Base-by-base conservation (phyloP, 2,888 invertebrate genomes). In the Papilio elwesi region DNA sequence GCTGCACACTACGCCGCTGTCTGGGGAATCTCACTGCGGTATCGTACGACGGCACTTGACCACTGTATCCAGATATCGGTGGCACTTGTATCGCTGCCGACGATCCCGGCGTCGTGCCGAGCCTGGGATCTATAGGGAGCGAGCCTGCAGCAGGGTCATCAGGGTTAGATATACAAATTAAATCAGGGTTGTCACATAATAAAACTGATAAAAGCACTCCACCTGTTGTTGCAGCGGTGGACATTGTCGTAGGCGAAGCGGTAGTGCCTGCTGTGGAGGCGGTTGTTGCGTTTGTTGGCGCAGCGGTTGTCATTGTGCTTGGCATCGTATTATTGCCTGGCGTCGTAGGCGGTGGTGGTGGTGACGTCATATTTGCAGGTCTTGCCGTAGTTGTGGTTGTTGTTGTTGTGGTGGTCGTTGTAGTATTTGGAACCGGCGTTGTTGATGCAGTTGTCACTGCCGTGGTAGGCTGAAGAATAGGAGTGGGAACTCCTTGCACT, bases 131-230 rank as follows among this genome's bases (percentile, higher is more conserved):
- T 77, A 94, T 94, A 84, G 84, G 84, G 76, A 90, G 85, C 75
- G 89, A 84, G 78, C 92, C 93, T 90, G 90, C 79, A 81, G 83
- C 84, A 82, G 84, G 84, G 82, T 90, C 90, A 86, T 90, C 82
- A 77, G 89, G 92, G 83, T 93, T 93, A 91, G 86, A 85, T 79
- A 92, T 79, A 88, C 93, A 93, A 78, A 93, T 87, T 76, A 86
- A 78, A 80, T 91, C 89, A 77, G 93, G 90, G 80, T 89, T 81
- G 81, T 86, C 83, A 89, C 93, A 93, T 83, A 92, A 82, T 78
- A 90, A 77, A 76, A 93, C 87, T 78, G 90, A 83, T 84, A 90
- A 84, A 82, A 84, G 78, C 77, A 83, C 79, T 83, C 83, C 87
- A 90, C 88, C 87, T 84, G 83, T 77, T 59, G 83, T 78, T 48